Evolutionary conservation across 1,140 invertebrate species (phyloP), one percentile per base, ranked within the genome.

Genomic region (Lasioglossum albipes): DNA sequence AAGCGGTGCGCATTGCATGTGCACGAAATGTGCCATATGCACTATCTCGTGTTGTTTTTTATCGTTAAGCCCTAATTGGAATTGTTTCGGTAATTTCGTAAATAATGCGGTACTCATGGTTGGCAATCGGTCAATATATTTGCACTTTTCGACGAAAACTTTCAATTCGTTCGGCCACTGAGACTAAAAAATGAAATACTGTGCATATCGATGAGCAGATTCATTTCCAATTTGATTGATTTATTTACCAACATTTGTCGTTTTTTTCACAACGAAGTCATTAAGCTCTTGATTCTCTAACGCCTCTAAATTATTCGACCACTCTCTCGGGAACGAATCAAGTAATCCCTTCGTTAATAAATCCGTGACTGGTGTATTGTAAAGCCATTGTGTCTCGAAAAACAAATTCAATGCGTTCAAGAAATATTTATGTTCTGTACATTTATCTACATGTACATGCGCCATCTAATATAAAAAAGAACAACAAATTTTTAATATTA

Each of bases 21-120:
- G 89, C 52, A 97, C 94, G 77, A 95, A 91, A 49, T 94, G 88
- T 7, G 95, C 94, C 31, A 97, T 91, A 81, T 94, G 89, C 16
- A 94, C 75, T 75, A 97, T 96, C 94, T 97, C 96, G 72, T 96
- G 95, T 83, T 94, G 93, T 86, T 97, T 97, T 84, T 97, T 97
- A 2, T 72, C 22, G 76, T 93, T 94, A 62, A 96, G 85, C 67
- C 93, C 91, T 82, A 89, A 93, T 22, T 78, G 79, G 82, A 93
- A 92, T 57, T 87, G 69, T 68, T 87, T 85, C 65, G 92, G 91
- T 49, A 93, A 83, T 76, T 77, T 67, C 42, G 77, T 31, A 18
- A 82, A 69, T 69, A 54, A 69, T 81, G 67, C 69, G 67, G 20
- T 59, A 22, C 77, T 49, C 18, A 69, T 68, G 45, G 61, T 45